These are phyloP conservation scores for Synanceia verrucosa DNA, from an alignment of 2,797 vertebrate genomes.

Conservation along the genomic window DNA sequence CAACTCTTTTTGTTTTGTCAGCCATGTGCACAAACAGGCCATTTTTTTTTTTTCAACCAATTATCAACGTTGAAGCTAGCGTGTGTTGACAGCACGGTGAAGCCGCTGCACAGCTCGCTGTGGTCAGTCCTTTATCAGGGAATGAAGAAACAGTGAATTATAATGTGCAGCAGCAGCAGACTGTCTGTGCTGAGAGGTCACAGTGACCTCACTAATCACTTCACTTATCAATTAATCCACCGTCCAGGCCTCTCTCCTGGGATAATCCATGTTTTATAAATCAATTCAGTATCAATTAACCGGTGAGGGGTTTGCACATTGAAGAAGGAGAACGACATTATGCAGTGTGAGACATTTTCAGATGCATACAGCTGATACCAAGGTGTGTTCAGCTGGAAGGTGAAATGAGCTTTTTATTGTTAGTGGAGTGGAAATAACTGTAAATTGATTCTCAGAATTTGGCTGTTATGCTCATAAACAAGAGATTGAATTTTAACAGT, in stretches of 20 bases:
- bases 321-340: not conserved
- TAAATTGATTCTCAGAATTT: not conserved
- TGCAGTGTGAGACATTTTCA: slow-evolving; percentile 3
- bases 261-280: not conserved
- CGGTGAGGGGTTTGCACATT: not conserved
- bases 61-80: slow-evolving; percentile 13
- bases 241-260: not conserved
- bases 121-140: not conserved
- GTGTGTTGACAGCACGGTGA: slow-evolving; percentile 13
- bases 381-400: slow-evolving; percentile 5
- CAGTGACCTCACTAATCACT: slow-evolving; percentile 31
- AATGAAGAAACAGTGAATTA: slow-evolving; percentile 22
- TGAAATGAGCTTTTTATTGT: not conserved
- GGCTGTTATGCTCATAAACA: not conserved
- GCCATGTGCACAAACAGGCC: slow-evolving; percentile 16
- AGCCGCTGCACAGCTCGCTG: slow-evolving; percentile 19
- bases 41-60: slow-evolving; percentile 13
- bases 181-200: slow-evolving; percentile 1
- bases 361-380: slow-evolving; percentile 3
- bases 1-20: slow-evolving; percentile 19
- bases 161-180: slow-evolving; percentile 30
- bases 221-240: slow-evolving; percentile 27
- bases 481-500: slow-evolving; percentile 9
- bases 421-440: not conserved
- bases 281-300: slow-evolving; percentile 25